Base-by-base conservation (phyloP, 2,113 vertebrate species). In the Marcusenius ussheri region DNA sequence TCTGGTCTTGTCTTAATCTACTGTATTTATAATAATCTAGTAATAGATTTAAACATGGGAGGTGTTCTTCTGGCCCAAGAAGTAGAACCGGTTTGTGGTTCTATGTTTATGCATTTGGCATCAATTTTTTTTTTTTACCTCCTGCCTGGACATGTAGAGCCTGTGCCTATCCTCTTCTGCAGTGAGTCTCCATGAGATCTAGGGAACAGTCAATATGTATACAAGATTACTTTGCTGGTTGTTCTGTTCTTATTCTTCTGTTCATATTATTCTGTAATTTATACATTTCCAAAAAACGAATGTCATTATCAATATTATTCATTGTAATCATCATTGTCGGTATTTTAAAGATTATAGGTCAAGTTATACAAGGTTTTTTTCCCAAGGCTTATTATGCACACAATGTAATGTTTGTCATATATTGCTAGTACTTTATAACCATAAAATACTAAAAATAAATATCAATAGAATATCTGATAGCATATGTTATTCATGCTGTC, bases 131-230 rank as follows among this genome's bases (percentile, higher is more conserved):
- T 46, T 47, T 56, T 42, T 51, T 83, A 9, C 90, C 49, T 80
- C 89, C 51, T 92, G 90, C 80, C 88, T 53, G 88, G 91, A 74
- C 89, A 86, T 91, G 91, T 27, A 50, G 89, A 90, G 89, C 46
- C 51, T 77, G 80, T 90, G 84, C 5, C 19, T 92, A 91, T 93
- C 91, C 91, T 93, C 91, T 93, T 92, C 89, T 42, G 39, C 35
- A 89, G 90, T 86, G 56, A 74, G 19, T 62, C 83, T 66, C 51
- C 89, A 89, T 24, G 70, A 86, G 87, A 70, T 90, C 56, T 53
- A 46, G 39, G 70, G 49, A 5, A 13, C 85, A 45, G 87, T 24
- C 35, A 10, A 56, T 88, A 21, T 51, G 24, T 11, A 56, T 58
- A 47, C 74, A 88, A 49, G 87, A 62, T 84, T 84, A 77, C 5